Conservation (phyloP, 2,888 invertebrate genomes). For the Ochropleura plecta region DNA sequence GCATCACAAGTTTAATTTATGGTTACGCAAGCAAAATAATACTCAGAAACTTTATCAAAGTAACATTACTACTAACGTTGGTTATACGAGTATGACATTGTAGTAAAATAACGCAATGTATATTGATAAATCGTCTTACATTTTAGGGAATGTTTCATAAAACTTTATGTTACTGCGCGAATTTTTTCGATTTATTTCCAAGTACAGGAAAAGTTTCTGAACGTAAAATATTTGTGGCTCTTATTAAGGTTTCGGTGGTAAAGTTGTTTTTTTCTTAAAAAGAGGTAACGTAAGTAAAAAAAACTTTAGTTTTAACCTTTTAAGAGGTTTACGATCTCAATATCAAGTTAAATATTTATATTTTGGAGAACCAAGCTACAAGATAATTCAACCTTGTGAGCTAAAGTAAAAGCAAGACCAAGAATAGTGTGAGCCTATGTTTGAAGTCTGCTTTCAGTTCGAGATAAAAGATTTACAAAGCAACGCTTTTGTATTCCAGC, state of each 20-base stretch:
- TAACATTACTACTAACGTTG: not conserved
- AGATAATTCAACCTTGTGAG: not conserved
- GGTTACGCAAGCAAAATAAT: not conserved
- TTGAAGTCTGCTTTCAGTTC: not conserved
- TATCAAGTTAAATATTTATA: not conserved
- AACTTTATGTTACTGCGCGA: conserved; percentile 37
- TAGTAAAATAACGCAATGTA: conserved; percentile 2
- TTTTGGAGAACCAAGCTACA: not conserved
- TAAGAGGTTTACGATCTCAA: not conserved
- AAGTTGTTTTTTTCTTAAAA: conserved; percentile 4
- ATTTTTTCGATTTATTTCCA: conserved; percentile 42
- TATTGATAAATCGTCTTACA: conserved; percentile 35
- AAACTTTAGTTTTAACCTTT: not conserved
- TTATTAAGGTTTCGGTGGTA: conserved; percentile 26
- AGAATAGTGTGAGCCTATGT: not conserved
- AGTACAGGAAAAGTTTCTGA: conserved; percentile 32
- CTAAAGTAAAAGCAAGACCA: not conserved
- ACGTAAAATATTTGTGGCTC: conserved; percentile 41
- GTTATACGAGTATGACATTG: not conserved
- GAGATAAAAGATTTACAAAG: not conserved
- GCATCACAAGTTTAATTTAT: no score
- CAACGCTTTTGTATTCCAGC: not conserved
- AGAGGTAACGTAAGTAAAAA: not conserved
- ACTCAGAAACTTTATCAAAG: not conserved
- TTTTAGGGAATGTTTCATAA: conserved; percentile 41